Evolutionary conservation across 2,797 vertebrate species (phyloP), one percentile per base, ranked within the genome.

Genomic region (Syngnathus acus): DNA sequence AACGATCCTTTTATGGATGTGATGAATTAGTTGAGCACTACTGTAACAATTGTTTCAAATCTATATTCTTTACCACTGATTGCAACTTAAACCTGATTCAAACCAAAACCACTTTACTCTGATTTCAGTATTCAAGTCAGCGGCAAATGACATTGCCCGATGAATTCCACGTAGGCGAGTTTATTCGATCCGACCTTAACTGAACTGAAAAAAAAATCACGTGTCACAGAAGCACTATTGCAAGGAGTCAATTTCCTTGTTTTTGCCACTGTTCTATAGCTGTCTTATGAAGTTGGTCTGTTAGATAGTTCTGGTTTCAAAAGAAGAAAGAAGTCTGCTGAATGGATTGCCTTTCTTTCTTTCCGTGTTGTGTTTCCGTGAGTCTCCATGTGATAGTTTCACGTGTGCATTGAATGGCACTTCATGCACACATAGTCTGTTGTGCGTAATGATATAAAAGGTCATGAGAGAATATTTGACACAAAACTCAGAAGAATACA

Each of bases 151-250:
- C 32, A 4, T 32, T 32, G 32, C 32, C 32, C 4, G 32, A 32
- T 32, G 32, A 32, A 32, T 32, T 32, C 4, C 32, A 32, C 32
- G 4, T 32, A 32, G 13, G 14, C 3, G 19, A 59, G 43, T 78
- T 81, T 79, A 67, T 69, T 68, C 67, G 40, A 26, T 40, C 38
- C 69, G 68, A 68, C 64, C 60, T 21, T 42, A 66, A 40, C 47
- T 67, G 37, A 66, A n/a, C 45, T 68, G 68, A 68, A 67, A 43
- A 53, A 23, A 48, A 57, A 39, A 8, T 42, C 6, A 60, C 1
- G 53, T 54, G 63, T 69, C 68, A 72, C 1, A 0, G 61, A 72
- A 68, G 19, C 6, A 9, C 9, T 2, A 13, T 17, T 39, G 17
- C 4, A n/a, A 6, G n/a, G 21, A 38, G 32, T 7, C 13, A 57